These are phyloP conservation scores for Luperina testacea DNA, from an alignment of 2,888 invertebrate genomes.

Conservation along the genomic window DNA sequence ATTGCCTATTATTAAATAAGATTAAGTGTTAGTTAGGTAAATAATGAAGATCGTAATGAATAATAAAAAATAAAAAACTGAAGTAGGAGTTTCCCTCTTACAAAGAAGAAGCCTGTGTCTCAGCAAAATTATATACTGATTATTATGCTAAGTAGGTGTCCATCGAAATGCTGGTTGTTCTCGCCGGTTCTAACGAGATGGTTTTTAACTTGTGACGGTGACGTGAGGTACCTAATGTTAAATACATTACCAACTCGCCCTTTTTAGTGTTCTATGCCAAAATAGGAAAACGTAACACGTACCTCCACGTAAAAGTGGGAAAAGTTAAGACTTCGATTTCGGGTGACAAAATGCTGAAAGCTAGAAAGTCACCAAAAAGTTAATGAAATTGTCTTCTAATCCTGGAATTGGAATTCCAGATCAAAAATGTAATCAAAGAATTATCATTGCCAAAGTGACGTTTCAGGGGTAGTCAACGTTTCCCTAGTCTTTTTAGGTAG, in stretches of 20 bases:
- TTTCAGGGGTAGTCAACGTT: too few relatives aligned
- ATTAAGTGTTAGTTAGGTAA: background rate
- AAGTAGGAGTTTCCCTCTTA: too few relatives aligned
- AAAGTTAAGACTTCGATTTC: conserved; percentile 26
- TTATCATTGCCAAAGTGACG: too few relatives aligned
- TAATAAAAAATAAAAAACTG: background rate
- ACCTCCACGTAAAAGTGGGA: conserved; percentile 6
- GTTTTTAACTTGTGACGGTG: background rate
- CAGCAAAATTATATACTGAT: background rate
- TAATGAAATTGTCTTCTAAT: background rate
- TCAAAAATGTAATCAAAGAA: too few relatives aligned
- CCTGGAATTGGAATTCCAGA: too few relatives aligned
- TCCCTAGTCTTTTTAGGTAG: too few relatives aligned
- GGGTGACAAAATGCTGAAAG: background rate
- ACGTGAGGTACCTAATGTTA: background rate
- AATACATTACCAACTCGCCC: conserved; percentile 8
- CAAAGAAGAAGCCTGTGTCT: background rate
- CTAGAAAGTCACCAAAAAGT: conserved; percentile 5
- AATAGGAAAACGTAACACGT: conserved; percentile 29
- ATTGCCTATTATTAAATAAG: background rate
- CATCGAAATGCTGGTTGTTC: background rate
- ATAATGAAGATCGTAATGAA: background rate
- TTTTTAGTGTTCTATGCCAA: conserved; percentile 5
- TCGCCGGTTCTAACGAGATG: too few relatives aligned
- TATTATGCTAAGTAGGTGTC: background rate